These are phyloP conservation scores for Drosophila jambulina DNA, from an alignment of 1,140 invertebrate genomes.

Conservation along the genomic window DNA sequence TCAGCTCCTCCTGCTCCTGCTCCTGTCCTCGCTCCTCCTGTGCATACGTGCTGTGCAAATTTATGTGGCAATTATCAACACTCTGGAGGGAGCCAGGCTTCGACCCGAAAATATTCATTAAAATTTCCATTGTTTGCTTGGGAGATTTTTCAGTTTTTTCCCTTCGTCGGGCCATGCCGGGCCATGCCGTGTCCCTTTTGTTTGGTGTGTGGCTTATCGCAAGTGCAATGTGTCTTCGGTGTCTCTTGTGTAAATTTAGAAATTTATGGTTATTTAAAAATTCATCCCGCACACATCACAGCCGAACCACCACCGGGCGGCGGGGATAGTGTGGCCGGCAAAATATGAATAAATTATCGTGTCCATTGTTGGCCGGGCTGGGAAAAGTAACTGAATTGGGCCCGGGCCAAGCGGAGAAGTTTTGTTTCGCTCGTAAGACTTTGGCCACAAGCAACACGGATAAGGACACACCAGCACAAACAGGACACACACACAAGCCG, in stretches of 20 bases:
- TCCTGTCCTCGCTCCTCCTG: not conserved
- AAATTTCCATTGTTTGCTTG: conserved; percentile 75
- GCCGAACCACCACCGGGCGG: not conserved
- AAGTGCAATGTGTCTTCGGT: conserved; percentile 78
- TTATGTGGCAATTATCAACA: conserved; percentile 82
- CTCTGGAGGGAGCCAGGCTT: conserved; percentile 55
- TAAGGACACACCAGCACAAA: conserved; percentile 32
- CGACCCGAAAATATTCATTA: conserved; percentile 78
- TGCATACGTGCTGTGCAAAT: conserved; percentile 45
- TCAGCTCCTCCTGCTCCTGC: conserved; percentile 7
- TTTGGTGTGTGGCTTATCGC: conserved; percentile 70
- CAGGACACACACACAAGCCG: conserved; percentile 4
- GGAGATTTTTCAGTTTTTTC: conserved; percentile 58
- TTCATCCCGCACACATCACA: conserved; percentile 47
- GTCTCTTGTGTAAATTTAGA: conserved; percentile 82
- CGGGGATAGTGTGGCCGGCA: conserved; percentile 41
- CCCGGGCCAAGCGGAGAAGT: conserved; percentile 49
- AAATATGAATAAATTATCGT: conserved; percentile 82
- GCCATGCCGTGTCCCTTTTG: conserved; percentile 32
- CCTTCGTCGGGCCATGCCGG: conserved; percentile 2
- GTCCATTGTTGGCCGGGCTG: conserved; percentile 69
- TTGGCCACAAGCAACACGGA: conserved; percentile 71
- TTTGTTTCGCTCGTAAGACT: conserved; percentile 59
- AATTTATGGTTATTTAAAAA: conserved; percentile 84
- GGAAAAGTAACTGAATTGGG: conserved; percentile 76